Evolutionary conservation across 92 coral and sea anemone species (phyloP), one percentile per base, ranked within the genome.

Genomic region (Zoanthus solanderi): DNA sequence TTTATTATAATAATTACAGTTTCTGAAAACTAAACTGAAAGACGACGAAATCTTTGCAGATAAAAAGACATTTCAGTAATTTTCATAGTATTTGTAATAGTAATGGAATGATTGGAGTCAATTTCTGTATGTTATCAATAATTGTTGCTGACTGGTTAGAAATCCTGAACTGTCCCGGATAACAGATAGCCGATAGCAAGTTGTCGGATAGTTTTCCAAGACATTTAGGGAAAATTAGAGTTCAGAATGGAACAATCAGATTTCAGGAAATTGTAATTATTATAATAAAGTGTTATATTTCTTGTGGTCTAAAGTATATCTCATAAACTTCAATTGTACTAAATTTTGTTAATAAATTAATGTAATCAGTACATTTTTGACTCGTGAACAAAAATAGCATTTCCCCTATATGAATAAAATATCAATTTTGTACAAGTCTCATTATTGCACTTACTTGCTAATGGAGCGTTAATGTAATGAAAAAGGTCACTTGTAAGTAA

Each of bases 11-110:
- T 17, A 66, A 30, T 16, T 66, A 30, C 72, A 66, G n/a, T 66
- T 66, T 66, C 72, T 30, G 31, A 66, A 66, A 66, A 66, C 72
- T 66, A 66, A 66, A 66, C 72, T 66, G 34, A 66, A 66, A 66
- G 72, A 66, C 72, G 31, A 66, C 72, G 31, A 66, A 66, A 23
- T n/a, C 31, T 66, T 66, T 66, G 72, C 31, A 66, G 72, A 66
- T 66, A 66, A 66, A 66, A 66, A 66, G 9, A 66, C 72, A 66
- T 66, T 66, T 66, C 31, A 16, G 28, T 66, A 66, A 66, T 66
- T 50, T 50, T 50, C 54, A 50, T 50, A 50, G 12, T 10, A 50
- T 50, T 50, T 50, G 54, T 50, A 50, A 50, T 50, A 50, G 54
- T 50, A 50, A 50, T 50, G 54, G 54, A 7, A 50, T 50, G 54